A percentile compares a stretch with the other conserved stretches of the same genome.
Evolutionary conservation across 2,888 invertebrate species (phyloP).

Genomic region (Cephus spinipes): DNA sequence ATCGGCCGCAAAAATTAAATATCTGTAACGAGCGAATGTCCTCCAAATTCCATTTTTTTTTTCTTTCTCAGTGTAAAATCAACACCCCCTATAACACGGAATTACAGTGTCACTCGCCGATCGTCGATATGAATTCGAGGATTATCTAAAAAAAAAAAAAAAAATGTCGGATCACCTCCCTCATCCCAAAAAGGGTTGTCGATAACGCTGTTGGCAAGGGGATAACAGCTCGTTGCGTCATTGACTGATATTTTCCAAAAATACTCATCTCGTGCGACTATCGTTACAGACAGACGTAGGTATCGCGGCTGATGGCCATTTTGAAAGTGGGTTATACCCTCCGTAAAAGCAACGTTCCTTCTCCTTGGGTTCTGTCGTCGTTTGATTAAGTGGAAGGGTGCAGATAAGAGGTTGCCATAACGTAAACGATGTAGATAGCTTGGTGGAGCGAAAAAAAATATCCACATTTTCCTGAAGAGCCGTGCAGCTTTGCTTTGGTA

Average conservation of each 20-base stretch:
- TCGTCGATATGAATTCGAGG: not conserved
- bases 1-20: not conserved
- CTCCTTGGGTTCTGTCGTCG: conserved; percentile 4
- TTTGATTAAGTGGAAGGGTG: conserved; percentile 36
- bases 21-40: not conserved
- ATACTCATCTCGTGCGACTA: not conserved
- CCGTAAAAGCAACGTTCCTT: conserved; percentile 9
- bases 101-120: not conserved
- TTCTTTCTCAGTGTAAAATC: not conserved
- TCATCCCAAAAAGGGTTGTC: not conserved
- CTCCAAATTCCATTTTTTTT: too few relatives aligned
- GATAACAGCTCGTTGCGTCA: not conserved
- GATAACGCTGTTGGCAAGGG: not conserved
- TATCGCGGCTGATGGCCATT: not conserved
- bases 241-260: not conserved
- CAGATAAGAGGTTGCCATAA: conserved; percentile 36
- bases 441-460: conserved; percentile 24
- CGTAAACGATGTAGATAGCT: conserved; percentile 36
- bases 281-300: not conserved
- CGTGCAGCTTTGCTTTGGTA: conserved; percentile 10
- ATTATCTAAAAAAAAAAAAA: not conserved
- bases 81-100: not conserved
- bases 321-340: not conserved
- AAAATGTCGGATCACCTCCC: not conserved
- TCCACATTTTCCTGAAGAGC: conserved; percentile 16